Conservation (phyloP, 2,888 invertebrate species). For the Lasioglossum leucozonium region DNA sequence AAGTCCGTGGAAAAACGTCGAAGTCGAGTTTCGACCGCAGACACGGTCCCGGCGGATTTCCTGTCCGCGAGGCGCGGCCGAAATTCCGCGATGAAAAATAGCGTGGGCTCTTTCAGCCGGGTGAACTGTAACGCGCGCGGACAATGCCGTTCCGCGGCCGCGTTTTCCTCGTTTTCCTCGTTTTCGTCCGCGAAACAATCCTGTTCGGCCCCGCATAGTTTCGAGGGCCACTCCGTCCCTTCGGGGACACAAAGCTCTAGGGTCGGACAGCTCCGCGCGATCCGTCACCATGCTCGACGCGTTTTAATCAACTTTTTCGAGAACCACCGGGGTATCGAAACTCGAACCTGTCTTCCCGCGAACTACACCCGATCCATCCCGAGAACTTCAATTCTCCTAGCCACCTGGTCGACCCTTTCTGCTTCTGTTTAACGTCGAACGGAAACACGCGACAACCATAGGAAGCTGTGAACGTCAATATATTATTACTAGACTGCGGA, state of each 20-base stretch:
- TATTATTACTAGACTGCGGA: no score
- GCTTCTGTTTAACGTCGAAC: no score
- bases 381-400: no score
- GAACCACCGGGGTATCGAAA: slow-evolving; percentile 16
- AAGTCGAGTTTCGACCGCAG: slow-evolving; percentile 8
- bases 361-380: no score
- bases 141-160: slow-evolving; percentile 25
- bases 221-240: slow-evolving; percentile 41
- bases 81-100: slow-evolving; percentile 47
- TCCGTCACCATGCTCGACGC: slow-evolving; percentile 42
- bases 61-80: slow-evolving; percentile 10
- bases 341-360: not conserved
- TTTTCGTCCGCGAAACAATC: slow-evolving; percentile 54
- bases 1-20: slow-evolving; percentile 10
- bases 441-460: no score
- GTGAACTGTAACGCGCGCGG: slow-evolving; percentile 22
- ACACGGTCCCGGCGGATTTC: slow-evolving; percentile 30
- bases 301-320: slow-evolving; percentile 52
- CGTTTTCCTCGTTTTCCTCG: slow-evolving; percentile 34
- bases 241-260: slow-evolving; percentile 39
- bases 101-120: slow-evolving; percentile 24
- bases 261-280: slow-evolving; percentile 50
- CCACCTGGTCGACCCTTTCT: no score
- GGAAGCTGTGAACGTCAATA: no score
- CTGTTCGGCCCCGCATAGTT: slow-evolving; percentile 29